Evolutionary conservation across 2,888 invertebrate genomes (phyloP), one percentile per base, ranked within the genome.

Genomic region (Acronicta aceris): DNA sequence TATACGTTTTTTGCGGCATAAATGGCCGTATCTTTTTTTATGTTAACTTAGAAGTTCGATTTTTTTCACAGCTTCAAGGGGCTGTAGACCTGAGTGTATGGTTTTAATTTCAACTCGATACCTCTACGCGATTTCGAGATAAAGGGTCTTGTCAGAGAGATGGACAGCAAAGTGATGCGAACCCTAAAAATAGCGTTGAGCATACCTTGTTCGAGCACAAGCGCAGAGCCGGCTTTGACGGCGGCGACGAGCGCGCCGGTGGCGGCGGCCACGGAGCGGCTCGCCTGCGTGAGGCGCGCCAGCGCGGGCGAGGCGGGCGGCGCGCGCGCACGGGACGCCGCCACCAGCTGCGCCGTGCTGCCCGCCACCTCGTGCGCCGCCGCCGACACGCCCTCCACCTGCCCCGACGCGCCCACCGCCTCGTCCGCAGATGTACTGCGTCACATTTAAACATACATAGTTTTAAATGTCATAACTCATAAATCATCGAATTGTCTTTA

Each of bases 281-380:
- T 98, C 1, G 99, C 99, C 66, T 95, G 95, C 0, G 98, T 97
- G 64, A 99, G 95, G 41, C 97, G 96, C n/a, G 96, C 90, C 67
- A 99, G 95, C 83, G 97, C 97, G 73, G 94, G 93, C 81, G 98
- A 98, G 65, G 96, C 96, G 73, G 97, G 96, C 79, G 98, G 97
- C 0, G 99, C 99, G 91, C 99, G 98, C 8, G 99, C 99, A 59
- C 98, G 96, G 71, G 99, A 99, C 13, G 99, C 98, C 0, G 99
- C 99, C 53, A 99, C 99, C 61, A 99, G 95, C 92, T 99, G 99
- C 49, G 99, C 99, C 1, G 99, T 99, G 76, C 99, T 60, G 98
- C 99, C 59, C 97, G 99, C 83, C 97, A 98, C 65, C 98, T 99
- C 57, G 92, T 99, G 99, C 21, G 99, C 99, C 8, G 99, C 99